Base-by-base conservation (phyloP, 2,888 invertebrate genomes). In the Monochamus alternatus region DNA sequence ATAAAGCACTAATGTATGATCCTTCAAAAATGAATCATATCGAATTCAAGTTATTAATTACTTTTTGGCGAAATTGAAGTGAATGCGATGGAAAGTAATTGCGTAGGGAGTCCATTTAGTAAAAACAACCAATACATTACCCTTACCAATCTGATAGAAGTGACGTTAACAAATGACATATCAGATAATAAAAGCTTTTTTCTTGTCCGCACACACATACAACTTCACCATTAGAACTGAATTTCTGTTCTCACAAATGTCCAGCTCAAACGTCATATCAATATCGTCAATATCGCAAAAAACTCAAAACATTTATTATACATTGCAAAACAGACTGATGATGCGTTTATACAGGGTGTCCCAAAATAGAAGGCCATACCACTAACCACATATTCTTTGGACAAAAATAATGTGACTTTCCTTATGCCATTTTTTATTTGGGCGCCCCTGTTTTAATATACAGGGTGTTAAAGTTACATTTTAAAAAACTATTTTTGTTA, bases 121-220 rank as follows among this genome's bases (percentile, higher is more conserved):
- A 12, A 60, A 60, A 60, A 38, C 31, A 14, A 8, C 60, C 38
- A 60, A 32, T 60, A 60, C 60, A 60, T 60, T 55, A n/a, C 38
- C 9, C 3, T 60, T 31, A 60, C 60, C 60, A 60, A 60, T 60
- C 60, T 60, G 60, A 60, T 60, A 60, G 0, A 60, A 38, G 30
- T 51, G 65, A 66, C 65, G 51, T 47, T 66, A 66, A 66, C 65
- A 66, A 66, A 66, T 51, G 65, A 66, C 44, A 44, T 51, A 30
- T 31, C 47, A 31, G 51, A 66, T 22, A 66, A 51, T 66, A 10
- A 66, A 66, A 47, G 38, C 51, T 51, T 51, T 30, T 51, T 31
- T 51, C 44, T 66, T 51, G n/a, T 22, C 30, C 30, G 1, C 64
- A 44, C 43, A 14, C 14, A n/a, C 64, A 14, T 3, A 64, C 32